Evolutionary conservation across 2,888 invertebrate species (phyloP).

Genomic region (Acronicta aceris): DNA sequence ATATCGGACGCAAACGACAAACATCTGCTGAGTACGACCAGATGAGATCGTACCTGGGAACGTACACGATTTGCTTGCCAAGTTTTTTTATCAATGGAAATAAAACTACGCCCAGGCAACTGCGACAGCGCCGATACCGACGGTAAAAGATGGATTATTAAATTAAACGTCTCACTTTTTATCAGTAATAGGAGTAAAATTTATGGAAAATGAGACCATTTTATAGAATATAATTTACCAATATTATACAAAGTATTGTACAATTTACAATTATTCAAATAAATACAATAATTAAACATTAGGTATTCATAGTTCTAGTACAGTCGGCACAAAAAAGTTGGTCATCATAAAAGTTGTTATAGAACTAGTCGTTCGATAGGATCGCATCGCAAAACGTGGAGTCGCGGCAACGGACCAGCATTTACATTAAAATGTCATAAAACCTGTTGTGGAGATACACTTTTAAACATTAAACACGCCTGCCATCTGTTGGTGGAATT

Average conservation of each 20-base stretch:
- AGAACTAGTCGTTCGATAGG: conserved; percentile 46
- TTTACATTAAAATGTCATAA: conserved; percentile 62
- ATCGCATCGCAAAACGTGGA: conserved; percentile 47
- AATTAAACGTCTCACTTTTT: too few species aligned
- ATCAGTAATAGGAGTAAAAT: too few species aligned
- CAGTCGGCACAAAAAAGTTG: conserved; percentile 27
- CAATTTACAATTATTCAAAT: too few species aligned
- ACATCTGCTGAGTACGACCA: conserved; percentile 49
- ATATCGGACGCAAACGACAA: conserved; percentile 47
- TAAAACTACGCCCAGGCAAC: conserved; percentile 2
- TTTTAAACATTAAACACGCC: conserved; percentile 38
- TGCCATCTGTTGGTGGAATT: conserved; percentile 50
- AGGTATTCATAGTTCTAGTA: conserved; percentile 39
- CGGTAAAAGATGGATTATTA: not conserved
- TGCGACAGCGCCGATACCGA: not conserved
- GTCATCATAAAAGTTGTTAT: conserved; percentile 44
- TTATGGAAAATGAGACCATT: too few species aligned
- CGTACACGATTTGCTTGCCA: conserved; percentile 48
- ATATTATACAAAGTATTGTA: too few species aligned
- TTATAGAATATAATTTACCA: too few species aligned
- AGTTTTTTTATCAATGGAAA: conserved; percentile 42
- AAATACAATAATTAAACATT: not conserved
- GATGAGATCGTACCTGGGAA: conserved; percentile 52
- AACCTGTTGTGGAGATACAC: conserved; percentile 52
- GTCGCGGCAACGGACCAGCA: conserved; percentile 39